These are phyloP conservation scores for Gallinago paraguaiae DNA, from an alignment of 2,113 vertebrate genomes.

Conservation along the genomic window DNA sequence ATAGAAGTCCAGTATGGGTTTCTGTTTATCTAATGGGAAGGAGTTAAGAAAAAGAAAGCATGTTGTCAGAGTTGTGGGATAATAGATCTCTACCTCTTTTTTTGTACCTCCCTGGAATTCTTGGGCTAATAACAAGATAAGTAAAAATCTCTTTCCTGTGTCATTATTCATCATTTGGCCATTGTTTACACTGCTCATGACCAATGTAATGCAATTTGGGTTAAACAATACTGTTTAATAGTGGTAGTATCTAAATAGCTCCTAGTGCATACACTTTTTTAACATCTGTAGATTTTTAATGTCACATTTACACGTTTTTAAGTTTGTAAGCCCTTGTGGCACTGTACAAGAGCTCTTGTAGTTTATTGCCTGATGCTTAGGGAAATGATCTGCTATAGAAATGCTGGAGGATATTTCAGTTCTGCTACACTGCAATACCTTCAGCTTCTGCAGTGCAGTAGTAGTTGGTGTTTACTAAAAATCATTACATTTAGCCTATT, in stretches of 20 bases:
- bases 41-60: background rate
- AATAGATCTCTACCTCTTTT: background rate
- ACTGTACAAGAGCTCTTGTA: background rate
- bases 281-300: background rate
- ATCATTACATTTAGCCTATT: background rate
- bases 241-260: background rate
- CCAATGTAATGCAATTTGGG: background rate
- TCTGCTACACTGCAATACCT: background rate
- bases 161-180: background rate
- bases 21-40: background rate
- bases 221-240: background rate
- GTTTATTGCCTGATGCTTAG: background rate
- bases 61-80: background rate
- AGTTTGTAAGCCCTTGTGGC: background rate
- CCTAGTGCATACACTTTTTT: background rate
- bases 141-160: background rate
- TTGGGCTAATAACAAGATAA: background rate
- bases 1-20: background rate
- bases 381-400: background rate
- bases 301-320: background rate
- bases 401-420: background rate
- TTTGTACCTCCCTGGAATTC: background rate
- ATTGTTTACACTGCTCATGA: background rate
- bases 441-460: background rate
- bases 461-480: background rate